Evolutionary conservation across 2,113 vertebrate genomes (phyloP).

Genomic region (Corythoichthys haematopterus): DNA sequence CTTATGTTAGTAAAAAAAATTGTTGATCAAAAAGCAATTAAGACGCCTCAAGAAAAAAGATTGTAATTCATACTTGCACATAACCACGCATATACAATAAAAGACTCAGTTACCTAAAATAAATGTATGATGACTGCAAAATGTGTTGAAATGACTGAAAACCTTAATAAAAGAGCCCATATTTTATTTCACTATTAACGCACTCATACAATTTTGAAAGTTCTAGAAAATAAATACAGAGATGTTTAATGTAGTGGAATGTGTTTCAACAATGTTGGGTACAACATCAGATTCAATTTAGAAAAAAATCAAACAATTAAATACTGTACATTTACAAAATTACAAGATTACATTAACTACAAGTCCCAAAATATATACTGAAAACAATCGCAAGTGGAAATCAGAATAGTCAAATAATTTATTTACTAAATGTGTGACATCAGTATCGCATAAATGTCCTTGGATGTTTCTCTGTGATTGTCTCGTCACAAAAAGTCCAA

Average conservation of each 20-base stretch:
- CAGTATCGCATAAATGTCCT: not conserved
- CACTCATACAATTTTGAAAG: constrained; percentile 19
- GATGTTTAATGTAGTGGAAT: not conserved
- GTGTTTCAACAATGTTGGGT: not conserved
- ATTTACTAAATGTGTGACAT: not conserved
- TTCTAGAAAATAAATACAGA: not conserved
- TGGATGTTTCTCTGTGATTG: constrained; percentile 22
- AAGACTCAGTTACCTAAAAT: not conserved
- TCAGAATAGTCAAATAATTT: not conserved
- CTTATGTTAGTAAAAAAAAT: not conserved
- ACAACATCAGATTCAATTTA: not conserved
- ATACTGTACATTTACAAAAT: not conserved
- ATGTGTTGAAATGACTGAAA: not conserved
- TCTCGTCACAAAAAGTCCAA: constrained; percentile 3
- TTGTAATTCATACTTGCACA: not conserved
- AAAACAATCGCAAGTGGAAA: not conserved
- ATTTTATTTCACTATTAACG: constrained; percentile 15
- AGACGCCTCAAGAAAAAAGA: not conserved
- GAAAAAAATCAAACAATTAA: not conserved
- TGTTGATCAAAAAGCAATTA: not conserved
- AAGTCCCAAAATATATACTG: not conserved
- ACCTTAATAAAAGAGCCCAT: constrained; percentile 28
- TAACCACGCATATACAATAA: not conserved
- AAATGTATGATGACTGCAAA: not conserved
- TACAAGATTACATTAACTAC: not conserved